A percentile compares a stretch with the other conserved stretches of the same genome.
Evolutionary conservation across 2,888 invertebrate genomes (phyloP).

Genomic region (Protonemura montana): DNA sequence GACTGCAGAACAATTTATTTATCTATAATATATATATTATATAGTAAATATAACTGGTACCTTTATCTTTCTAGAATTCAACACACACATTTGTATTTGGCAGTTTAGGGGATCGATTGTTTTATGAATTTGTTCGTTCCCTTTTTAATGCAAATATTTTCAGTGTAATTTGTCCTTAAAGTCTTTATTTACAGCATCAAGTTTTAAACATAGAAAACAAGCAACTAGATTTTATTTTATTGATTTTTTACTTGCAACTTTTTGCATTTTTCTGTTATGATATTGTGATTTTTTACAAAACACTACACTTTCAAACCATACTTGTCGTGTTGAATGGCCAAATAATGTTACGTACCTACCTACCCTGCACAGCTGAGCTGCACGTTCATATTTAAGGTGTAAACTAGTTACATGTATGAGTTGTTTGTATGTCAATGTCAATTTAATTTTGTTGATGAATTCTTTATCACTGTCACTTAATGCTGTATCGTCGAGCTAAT

Average conservation of each 20-base stretch:
- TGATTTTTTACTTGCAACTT: too few relatives aligned
- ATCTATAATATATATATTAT: not conserved
- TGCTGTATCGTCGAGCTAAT: not conserved
- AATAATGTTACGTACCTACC: not conserved
- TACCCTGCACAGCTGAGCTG: not conserved
- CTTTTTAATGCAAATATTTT: not conserved
- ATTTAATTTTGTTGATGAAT: not conserved
- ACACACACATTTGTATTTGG: not conserved
- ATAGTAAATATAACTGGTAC: not conserved
- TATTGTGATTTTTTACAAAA: not conserved
- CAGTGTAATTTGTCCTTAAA: not conserved
- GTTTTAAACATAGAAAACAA: too few relatives aligned
- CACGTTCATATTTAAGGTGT: not conserved
- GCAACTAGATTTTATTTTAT: too few relatives aligned
- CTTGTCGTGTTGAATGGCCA: not conserved
- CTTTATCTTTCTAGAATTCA: not conserved
- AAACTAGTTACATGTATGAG: not conserved
- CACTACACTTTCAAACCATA: not conserved
- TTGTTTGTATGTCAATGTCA: not conserved
- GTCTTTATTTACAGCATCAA: too few relatives aligned
- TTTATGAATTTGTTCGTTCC: not conserved
- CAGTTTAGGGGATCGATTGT: not conserved
- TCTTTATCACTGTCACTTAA: not conserved
- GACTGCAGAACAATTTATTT: not conserved
- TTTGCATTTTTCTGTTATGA: not conserved